These are phyloP conservation scores for Polylopha cassiicola DNA, from an alignment of 2,888 invertebrate genomes.

Conservation along the genomic window DNA sequence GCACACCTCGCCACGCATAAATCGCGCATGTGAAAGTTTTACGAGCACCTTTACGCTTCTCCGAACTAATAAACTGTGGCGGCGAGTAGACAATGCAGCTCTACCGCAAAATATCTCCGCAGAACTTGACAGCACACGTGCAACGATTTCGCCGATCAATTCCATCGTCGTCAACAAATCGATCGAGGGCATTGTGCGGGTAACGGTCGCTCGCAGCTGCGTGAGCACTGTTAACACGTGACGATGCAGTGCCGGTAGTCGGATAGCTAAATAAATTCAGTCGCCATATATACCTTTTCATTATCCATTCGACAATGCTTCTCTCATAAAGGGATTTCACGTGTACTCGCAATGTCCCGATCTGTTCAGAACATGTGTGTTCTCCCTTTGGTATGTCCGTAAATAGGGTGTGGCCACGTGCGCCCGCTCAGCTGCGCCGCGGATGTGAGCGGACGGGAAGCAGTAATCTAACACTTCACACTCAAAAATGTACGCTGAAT, in stretches of 20 bases:
- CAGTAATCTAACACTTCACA: slow-evolving; percentile 71
- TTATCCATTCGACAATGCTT: slow-evolving; percentile 71
- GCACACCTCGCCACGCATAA: slow-evolving; percentile 58
- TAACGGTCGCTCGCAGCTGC: slow-evolving; percentile 77
- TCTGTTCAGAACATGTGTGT: slow-evolving; percentile 75
- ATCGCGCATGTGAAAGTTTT: slow-evolving; percentile 75
- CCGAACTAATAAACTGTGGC: slow-evolving; percentile 63
- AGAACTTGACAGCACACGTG: slow-evolving; percentile 61
- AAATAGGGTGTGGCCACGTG: slow-evolving; percentile 77
- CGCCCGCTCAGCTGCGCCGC: slow-evolving; percentile 73
- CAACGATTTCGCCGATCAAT: slow-evolving; percentile 71
- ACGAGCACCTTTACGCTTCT: slow-evolving; percentile 71
- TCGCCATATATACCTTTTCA: slow-evolving; percentile 68
- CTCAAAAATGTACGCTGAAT: slow-evolving; percentile 49
- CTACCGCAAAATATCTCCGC: slow-evolving; percentile 60
- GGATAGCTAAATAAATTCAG: slow-evolving; percentile 76
- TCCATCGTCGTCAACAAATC: slow-evolving; percentile 68
- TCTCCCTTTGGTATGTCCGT: slow-evolving; percentile 73
- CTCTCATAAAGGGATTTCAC: slow-evolving; percentile 76
- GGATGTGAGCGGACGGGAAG: slow-evolving; percentile 73
- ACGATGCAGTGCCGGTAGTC: slow-evolving; percentile 64
- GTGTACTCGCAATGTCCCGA: slow-evolving; percentile 74
- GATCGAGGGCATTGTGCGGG: slow-evolving; percentile 76
- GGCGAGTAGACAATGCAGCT: slow-evolving; percentile 61
- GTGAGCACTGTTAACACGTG: slow-evolving; percentile 63